These are phyloP conservation scores for Varecia variegata DNA, from an alignment of 2,797 vertebrate species.

Conservation along the genomic window DNA sequence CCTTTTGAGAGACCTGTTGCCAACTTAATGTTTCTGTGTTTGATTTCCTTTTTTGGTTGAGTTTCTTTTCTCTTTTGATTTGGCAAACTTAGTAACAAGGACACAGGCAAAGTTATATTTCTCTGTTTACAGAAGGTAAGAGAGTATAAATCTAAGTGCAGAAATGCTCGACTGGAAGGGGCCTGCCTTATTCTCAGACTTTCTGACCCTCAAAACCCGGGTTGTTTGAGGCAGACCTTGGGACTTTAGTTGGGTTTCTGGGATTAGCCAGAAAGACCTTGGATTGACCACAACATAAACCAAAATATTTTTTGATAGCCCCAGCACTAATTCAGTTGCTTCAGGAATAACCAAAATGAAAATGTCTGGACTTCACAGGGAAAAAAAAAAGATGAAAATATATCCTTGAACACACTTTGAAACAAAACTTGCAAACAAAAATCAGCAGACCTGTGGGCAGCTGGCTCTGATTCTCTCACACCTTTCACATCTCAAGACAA, in stretches of 20 bases:
- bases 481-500: not conserved
- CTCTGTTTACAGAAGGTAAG: not conserved
- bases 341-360: not conserved
- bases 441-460: not conserved
- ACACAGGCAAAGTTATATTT: not conserved
- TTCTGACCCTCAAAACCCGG: not conserved
- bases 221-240: not conserved
- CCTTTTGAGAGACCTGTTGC: not conserved
- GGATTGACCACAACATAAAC: not conserved
- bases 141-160: not conserved
- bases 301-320: not conserved
- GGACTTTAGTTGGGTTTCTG: not conserved
- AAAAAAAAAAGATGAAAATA: not conserved
- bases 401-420: not conserved
- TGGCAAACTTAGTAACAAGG: not conserved
- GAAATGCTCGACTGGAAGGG: not conserved
- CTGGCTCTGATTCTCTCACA: not conserved
- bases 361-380: not conserved
- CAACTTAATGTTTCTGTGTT: not conserved
- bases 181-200: not conserved
- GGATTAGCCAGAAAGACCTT: not conserved
- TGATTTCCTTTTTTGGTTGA: not conserved
- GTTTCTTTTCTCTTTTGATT: not conserved
- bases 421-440: not conserved
- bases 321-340: not conserved